Percentiles rank a stretch among this genome's conserved stretches.
These are phyloP conservation scores for Anticlea derivata DNA, from an alignment of 2,888 invertebrate genomes.

Conservation along the genomic window DNA sequence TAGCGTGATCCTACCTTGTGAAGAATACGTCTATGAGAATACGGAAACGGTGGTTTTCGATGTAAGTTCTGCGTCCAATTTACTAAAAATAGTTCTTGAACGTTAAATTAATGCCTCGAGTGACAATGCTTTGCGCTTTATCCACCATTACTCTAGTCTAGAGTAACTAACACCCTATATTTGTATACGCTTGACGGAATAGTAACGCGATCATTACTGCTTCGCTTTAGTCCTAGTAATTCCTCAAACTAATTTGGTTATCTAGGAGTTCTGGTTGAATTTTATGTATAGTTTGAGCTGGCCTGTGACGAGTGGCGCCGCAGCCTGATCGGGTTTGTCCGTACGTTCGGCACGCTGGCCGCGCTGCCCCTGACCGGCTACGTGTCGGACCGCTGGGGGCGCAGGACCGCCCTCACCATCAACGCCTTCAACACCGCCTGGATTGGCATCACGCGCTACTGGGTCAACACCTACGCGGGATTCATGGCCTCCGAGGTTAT, in stretches of 20 bases:
- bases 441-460: slow-evolving; percentile 84
- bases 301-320: slow-evolving; percentile 88
- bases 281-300: slow-evolving; percentile 77
- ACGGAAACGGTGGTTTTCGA: slow-evolving; percentile 47
- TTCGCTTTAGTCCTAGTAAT: no score
- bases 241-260: no score
- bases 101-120: no score
- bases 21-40: slow-evolving; percentile 46
- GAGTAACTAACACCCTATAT: no score
- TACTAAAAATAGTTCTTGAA: no score
- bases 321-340: slow-evolving; percentile 87
- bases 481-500: slow-evolving; percentile 87
- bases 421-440: slow-evolving; percentile 85
- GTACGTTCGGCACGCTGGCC: slow-evolving; percentile 86
- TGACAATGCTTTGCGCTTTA: no score
- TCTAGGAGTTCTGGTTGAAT: no score
- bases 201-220: no score
- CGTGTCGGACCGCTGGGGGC: slow-evolving; percentile 88
- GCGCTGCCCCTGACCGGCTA: slow-evolving; percentile 87
- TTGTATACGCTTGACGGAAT: no score
- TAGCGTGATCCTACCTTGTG: slow-evolving; percentile 32
- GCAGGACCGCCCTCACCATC: slow-evolving; percentile 82
- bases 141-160: no score
- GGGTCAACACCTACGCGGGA: slow-evolving; percentile 84
- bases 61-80: slow-evolving; percentile 38